Percentiles rank a stretch among this genome's conserved stretches.
Conservation (phyloP, 2,113 vertebrate species). For the Bucco capensis region DNA sequence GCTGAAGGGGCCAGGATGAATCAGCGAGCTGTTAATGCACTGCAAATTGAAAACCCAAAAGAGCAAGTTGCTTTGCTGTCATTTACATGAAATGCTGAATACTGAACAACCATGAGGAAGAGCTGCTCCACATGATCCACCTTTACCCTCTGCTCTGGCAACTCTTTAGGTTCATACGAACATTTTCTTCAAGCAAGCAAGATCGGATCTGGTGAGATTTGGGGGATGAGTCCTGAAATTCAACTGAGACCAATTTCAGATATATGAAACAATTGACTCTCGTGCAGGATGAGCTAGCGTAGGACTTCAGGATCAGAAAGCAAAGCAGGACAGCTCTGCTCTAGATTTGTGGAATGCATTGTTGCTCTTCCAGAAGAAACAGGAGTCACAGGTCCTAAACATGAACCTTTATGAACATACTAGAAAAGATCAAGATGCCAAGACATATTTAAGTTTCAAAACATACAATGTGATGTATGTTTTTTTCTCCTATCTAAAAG, state of each 20-base stretch:
- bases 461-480: neutral
- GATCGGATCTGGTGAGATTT: neutral
- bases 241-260: neutral
- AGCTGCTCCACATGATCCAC: neutral
- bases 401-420: neutral
- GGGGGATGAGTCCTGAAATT: neutral
- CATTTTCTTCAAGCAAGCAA: neutral
- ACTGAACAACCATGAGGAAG: neutral
- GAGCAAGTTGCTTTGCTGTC: accelerated
- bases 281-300: accelerated
- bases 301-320: neutral
- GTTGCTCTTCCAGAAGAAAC: neutral
- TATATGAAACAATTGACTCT: neutral
- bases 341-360: accelerated
- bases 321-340: neutral
- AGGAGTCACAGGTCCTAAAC: neutral
- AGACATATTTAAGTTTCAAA: neutral
- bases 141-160: neutral
- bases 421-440: neutral
- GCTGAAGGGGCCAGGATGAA: neutral
- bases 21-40: neutral
- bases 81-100: neutral
- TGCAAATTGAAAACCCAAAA: neutral
- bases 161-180: neutral
- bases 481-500: no score